Evolutionary conservation across 2,888 invertebrate genomes (phyloP), one percentile per base, ranked within the genome.

Genomic region (Drosophila subsilvestris): DNA sequence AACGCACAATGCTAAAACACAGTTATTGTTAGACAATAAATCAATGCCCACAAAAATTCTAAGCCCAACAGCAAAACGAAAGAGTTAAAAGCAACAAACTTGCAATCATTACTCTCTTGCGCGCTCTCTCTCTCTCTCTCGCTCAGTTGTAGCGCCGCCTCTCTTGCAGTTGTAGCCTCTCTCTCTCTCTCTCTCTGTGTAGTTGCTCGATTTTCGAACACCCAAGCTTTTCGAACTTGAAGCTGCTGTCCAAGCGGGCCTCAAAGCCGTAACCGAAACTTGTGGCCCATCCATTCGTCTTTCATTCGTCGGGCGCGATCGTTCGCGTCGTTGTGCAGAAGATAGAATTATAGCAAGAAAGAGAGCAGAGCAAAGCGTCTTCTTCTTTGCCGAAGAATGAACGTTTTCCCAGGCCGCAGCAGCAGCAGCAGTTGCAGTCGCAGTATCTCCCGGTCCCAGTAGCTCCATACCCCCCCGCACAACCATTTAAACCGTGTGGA

Each of bases 21-120:
- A 85, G 85, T 85, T 85, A 89, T 79, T 68, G 66, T 73, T 68
- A 62, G 78, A 89, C 80, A 75, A 89, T 85, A 87, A 87, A 84
- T 88, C 84, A 88, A 85, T 72, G 73, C 77, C 56, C 47, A 47
- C 56, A 67, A 54, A 54, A 65, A 74, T 88, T 86, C 84, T 88
- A 75, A 63, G 43, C 58, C 37, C 20, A 14, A 20, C 42, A 57
- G 45, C 45, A 55, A 68, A 63, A 53, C 76, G 58, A 89, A 85
- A 74, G 78, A 88, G 88, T 82, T 49, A 7, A 14, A 66, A 67
- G 71, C 73, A 50, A 49, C 74, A 66, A 89, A 89, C 86, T 78
- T 63, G 63, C 62, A 69, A 74, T 58, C 61, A 45, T 42, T 57
- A 14, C n/a, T 10, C 29, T 56, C 53, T 17, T 14, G 47, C n/a